Percentiles rank a stretch among this genome's conserved stretches.
Conservation (phyloP, 2,888 invertebrate species). For the Myathropa florea region DNA sequence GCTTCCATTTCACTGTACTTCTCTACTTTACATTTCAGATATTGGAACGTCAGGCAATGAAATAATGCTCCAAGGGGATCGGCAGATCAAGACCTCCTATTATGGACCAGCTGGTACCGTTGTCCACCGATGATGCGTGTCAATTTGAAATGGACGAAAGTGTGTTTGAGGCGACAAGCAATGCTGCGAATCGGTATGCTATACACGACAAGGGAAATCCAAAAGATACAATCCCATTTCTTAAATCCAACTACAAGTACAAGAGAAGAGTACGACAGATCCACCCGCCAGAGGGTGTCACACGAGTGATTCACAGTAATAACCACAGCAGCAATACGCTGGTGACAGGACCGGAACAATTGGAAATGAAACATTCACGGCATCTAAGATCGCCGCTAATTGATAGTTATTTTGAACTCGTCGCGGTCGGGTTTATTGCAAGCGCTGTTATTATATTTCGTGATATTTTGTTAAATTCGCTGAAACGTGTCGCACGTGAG, state of each 20-base stretch:
- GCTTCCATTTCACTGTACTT: not conserved
- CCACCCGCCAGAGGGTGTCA: conserved; percentile 27
- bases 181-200: conserved; percentile 52
- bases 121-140: conserved; percentile 54
- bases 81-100: conserved; percentile 16
- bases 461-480: conserved; percentile 63
- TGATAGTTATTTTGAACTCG: conserved; percentile 56
- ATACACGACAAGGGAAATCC: conserved; percentile 58
- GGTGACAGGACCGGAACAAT: conserved; percentile 39
- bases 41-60: conserved; percentile 23
- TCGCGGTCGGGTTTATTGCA: conserved; percentile 58
- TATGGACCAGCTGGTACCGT: conserved; percentile 41
- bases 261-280: conserved; percentile 76
- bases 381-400: conserved; percentile 44
- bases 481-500: conserved; percentile 52
- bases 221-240: conserved; percentile 74
- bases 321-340: conserved; percentile 2
- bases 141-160: conserved; percentile 42
- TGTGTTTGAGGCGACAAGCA: conserved; percentile 41
- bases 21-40: conserved; percentile 41
- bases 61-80: conserved; percentile 51
- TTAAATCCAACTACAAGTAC: conserved; percentile 80
- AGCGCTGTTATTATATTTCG: conserved; percentile 60
- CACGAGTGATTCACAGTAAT: conserved; percentile 17
- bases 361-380: conserved; percentile 53